These are phyloP conservation scores for Heliopora coerulea DNA, from an alignment of 92 coral and sea anemone species.

Conservation along the genomic window DNA sequence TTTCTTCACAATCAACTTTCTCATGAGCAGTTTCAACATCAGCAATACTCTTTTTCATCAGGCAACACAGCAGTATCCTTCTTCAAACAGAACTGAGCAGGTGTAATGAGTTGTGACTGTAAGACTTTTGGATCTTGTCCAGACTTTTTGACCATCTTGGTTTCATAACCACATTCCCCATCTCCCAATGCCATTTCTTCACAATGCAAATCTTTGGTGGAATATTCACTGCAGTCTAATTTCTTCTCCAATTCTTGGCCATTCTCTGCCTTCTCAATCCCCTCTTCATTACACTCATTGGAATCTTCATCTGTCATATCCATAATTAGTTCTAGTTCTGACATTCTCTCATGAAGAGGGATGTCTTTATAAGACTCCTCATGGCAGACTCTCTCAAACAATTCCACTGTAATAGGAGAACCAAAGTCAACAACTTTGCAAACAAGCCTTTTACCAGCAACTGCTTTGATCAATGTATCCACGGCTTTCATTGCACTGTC, in stretches of 20 bases:
- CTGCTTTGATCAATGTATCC: conserved; percentile 62
- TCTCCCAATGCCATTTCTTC: background rate
- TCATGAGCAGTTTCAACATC: background rate
- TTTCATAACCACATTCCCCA: conserved; percentile 2
- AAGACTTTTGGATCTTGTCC: background rate
- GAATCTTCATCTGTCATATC: conserved; percentile 4
- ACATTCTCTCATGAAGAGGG: conserved; percentile 61
- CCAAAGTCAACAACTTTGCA: conserved; percentile 75
- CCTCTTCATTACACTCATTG: background rate
- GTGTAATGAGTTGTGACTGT: conserved; percentile 31
- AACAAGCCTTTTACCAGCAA: conserved; percentile 83
- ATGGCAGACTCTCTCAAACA: conserved; percentile 56
- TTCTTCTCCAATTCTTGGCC: conserved; percentile 37
- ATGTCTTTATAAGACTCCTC: conserved; percentile 57
- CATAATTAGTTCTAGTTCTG: conserved; percentile 55
- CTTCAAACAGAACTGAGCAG: conserved; percentile 36
- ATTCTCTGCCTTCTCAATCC: background rate
- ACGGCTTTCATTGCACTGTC: conserved; percentile 65
- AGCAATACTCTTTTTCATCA: too few species aligned
- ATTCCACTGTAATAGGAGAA: conserved; percentile 66
- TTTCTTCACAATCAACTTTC: background rate
- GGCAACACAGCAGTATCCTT: background rate
- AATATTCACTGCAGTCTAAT: background rate
- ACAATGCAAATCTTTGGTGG: background rate
- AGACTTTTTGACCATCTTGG: background rate